phyloP scores from a whole-genome alignment of 1,140 invertebrate species.

The Drosophila bocqueti region DNA sequence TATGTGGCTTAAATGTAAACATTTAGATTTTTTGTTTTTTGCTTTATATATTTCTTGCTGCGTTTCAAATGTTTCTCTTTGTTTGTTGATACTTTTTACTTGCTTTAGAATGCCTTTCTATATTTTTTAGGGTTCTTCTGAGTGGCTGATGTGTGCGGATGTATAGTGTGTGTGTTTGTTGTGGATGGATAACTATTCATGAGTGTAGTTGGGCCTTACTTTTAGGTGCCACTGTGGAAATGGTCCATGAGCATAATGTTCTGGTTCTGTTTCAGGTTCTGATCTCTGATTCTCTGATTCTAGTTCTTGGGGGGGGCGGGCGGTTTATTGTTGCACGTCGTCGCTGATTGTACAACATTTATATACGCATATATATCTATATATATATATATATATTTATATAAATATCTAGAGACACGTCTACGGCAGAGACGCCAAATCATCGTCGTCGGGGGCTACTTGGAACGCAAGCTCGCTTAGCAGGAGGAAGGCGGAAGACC shows the following conservation, averaged over 20 bases:
- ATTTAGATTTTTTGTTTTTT: constrained; percentile 69
- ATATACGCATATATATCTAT: constrained; percentile 53
- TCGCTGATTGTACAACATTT: constrained; percentile 82
- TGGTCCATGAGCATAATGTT: constrained; percentile 50
- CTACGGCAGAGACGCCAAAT: constrained; percentile 60
- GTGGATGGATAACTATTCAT: constrained; percentile 47
- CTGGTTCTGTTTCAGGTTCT: constrained; percentile 17
- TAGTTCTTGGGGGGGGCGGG: constrained; percentile 15
- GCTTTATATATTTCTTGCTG: constrained; percentile 66
- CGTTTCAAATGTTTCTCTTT: constrained; percentile 46
- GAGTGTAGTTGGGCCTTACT: constrained; percentile 52
- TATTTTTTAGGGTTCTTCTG: constrained; percentile 69
- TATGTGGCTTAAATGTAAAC: constrained; percentile 73
- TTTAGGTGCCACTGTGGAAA: constrained; percentile 63
- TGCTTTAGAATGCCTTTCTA: constrained; percentile 43
- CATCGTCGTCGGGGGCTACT: constrained; percentile 58
- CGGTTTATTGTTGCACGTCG: constrained; percentile 78
- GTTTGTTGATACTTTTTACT: constrained; percentile 16
- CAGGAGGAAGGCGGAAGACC: constrained; percentile 18
- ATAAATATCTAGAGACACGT: constrained; percentile 64
- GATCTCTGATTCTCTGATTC: constrained; percentile 17
- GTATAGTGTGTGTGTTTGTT: constrained; percentile 23
- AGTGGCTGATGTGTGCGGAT: constrained; percentile 67
- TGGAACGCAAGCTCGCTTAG: constrained; percentile 58
- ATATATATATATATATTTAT: constrained; percentile 29